Base-by-base conservation (phyloP, 2,797 vertebrate genomes). In the Anomalospiza imberbis region DNA sequence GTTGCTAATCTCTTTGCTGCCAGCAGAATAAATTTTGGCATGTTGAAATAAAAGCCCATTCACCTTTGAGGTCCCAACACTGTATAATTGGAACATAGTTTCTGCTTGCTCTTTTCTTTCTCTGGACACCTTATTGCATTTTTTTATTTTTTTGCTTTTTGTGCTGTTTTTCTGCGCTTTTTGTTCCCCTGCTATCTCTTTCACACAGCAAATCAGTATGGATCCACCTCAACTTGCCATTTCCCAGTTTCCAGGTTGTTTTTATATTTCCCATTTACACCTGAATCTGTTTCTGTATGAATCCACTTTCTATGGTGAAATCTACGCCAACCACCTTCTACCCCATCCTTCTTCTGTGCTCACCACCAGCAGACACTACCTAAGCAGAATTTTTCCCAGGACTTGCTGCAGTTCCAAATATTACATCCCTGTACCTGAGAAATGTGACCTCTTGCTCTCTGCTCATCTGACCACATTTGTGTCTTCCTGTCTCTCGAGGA, bases 1-100 rank as follows among this genome's bases (percentile, higher is more conserved):
- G 72, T 88, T 91, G 40, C 34, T 95, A 93, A 94, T 93, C 82
- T 91, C 66, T 78, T 55, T 91, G 85, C 48, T 89, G 62, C 89
- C 82, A 60, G 32, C 63, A 88, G 92, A 91, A 88, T 85, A 84
- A 54, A 73, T 94, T 96, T 89, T 65, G 62, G n/a, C 57, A 48
- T 71, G 26, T 62, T 84, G 79, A 92, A 95, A 84, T 84, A 81
- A 83, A 89, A 95, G 15, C 21, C 70, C 19, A 38, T 94, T 93
- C 79, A 67, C 66, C 45, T 81, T 89, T 88, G 14, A 24, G 66
- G 25, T 91, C 79, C 38, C 70, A 60, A 2, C 0, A 3, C 51
- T 73, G 34, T 47, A n/a, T 50, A 53, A 58, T 7, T 55, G 32
- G 40, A 83, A 83, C 0, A 0, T 21, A 17, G 13, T 21, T 89